phyloP scores from a whole-genome alignment of 1,140 invertebrate species.

The Tetraneura akinire region DNA sequence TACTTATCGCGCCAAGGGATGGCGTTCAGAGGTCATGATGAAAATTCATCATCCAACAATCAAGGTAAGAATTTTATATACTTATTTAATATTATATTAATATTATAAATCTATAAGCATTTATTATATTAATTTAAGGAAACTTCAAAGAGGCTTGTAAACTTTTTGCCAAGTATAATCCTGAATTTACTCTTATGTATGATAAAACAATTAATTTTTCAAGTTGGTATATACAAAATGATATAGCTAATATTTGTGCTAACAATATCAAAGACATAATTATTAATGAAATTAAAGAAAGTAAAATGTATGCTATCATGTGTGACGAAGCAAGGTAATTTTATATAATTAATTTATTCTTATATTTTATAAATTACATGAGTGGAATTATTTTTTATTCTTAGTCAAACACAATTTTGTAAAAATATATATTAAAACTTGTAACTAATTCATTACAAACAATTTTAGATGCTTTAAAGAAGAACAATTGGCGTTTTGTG shows the following conservation, averaged over 20 bases:
- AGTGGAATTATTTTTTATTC: too few relatives aligned
- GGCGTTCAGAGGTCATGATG: neutral
- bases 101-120: neutral
- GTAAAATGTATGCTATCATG: constrained; percentile 2
- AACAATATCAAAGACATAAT: neutral
- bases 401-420: too few relatives aligned
- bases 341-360: too few relatives aligned
- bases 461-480: constrained; percentile 1
- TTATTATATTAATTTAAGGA: neutral
- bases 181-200: neutral
- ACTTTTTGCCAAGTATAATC: constrained; percentile 6
- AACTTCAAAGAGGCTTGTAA: constrained; percentile 8
- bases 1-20: constrained; percentile 11
- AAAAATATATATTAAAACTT: too few relatives aligned
- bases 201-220: neutral
- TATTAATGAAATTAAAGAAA: constrained; percentile 13
- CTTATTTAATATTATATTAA: too few relatives aligned
- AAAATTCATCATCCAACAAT: neutral
- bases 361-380: too few relatives aligned
- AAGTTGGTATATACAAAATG: constrained; percentile 1
- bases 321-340: constrained; percentile 18
- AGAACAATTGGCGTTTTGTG: constrained; percentile 7
- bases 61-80: too few relatives aligned
- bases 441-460: too few relatives aligned
- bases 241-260: neutral